Evolutionary conservation across 1,140 invertebrate species (phyloP), one percentile per base, ranked within the genome.

Genomic region (Penaeus chinensis): DNA sequence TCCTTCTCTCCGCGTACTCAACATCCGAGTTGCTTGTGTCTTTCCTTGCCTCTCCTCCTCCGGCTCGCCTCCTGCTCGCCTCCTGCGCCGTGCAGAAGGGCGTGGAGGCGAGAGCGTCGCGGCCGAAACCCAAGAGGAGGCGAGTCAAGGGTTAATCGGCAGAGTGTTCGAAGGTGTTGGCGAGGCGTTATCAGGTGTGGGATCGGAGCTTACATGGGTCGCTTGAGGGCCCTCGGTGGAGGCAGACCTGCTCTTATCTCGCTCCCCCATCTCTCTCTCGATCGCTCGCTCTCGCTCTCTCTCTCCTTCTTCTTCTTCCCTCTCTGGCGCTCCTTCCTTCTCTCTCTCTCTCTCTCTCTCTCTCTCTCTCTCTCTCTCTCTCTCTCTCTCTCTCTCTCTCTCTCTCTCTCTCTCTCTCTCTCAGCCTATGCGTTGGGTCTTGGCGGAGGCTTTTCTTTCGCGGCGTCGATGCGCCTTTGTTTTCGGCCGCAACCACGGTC

Each of bases 121-220:
- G 61, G 62, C 16, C 18, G 62, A 61, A 54, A 11, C 54, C 54
- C 54, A 54, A 54, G 62, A 66, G 22, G 42, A 24, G 20, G 18
- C 66, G 60, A 71, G 47, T 54, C 74, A 84, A 66, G 47, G 71
- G 42, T 84, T 81, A 81, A 81, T 81, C 60, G 79, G 20, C 32
- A 32, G 79, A 27, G 79, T 81, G 79, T 81, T 81, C 32, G 54
- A 32, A 81, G 79, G 79, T 81, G 79, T 81, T 81, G 79, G 79
- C 60, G 60, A 10, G 61, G 60, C 22, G 61, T 63, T 81, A 81
- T 81, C 79, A 81, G 79, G 79, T 81, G 79, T 81, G 79, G 79
- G 22, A 81, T 81, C 79, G 61, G 22, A 81, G 60, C 61, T 81
- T 81, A 81, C 79, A 62, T 32, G 79, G 60, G 60, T 63, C 79